Base-by-base conservation (phyloP, 1,140 invertebrate genomes). In the Cydia pomonella region DNA sequence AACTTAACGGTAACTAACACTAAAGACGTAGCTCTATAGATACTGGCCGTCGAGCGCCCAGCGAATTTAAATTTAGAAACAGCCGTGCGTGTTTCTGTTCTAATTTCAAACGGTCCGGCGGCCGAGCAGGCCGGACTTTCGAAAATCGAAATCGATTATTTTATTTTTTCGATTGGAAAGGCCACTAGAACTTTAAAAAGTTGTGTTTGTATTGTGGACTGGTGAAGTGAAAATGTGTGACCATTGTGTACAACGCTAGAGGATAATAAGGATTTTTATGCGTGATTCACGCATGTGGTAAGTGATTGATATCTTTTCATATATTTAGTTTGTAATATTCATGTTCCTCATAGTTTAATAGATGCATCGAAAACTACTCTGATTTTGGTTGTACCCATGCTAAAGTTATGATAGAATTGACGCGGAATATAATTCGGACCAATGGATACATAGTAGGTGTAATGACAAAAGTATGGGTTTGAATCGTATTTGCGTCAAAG, bases 221-320 rank as follows among this genome's bases (percentile, higher is more conserved):
- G 59, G 63, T 79, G 82, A 85, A 74, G 81, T 79, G 82, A 86
- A 83, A 83, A 91, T 91, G 89, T 91, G 87, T 88, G 89, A 91
- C 69, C 79, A 83, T 87, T 91, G 89, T 76, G 81, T 79, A 13
- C 85, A 86, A 71, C 81, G 87, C 59, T 87, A 78, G 79, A 13
- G 72, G 62, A 69, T 71, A 76, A 47, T 74, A 77, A 64, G 80
- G 82, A 82, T 83, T 78, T 82, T 79, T 76, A 38, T 83, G 77
- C 73, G 76, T 75, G 80, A 9, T 25, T 41, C 72, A 73, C 81
- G 79, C 80, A 77, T 79, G 77, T 79, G 86, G 85, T 85, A 78
- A 83, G 86, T 82, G 53, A 62, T 77, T 77, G 62, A 74, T 76
- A 74, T 16, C 27, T 66, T 63, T 47, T 71, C 4, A 64, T 41